These are phyloP conservation scores for Mohoua ochrocephala DNA, from an alignment of 2,113 vertebrate genomes.

Conservation along the genomic window DNA sequence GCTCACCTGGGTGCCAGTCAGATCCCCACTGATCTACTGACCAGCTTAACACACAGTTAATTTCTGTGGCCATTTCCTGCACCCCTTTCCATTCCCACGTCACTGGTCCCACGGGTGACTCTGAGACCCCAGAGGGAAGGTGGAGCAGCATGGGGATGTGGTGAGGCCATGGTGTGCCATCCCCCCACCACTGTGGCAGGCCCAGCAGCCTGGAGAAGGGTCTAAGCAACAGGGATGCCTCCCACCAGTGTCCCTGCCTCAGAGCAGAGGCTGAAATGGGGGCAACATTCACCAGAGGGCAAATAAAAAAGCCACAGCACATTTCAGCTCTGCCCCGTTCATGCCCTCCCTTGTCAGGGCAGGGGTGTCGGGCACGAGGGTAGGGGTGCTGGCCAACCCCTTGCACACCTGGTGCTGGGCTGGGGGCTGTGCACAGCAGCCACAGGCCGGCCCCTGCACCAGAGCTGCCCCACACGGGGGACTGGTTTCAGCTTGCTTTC, in stretches of 20 bases:
- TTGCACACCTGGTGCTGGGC: accelerated
- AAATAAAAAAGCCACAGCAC: not conserved
- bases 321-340: not conserved
- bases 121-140: not conserved
- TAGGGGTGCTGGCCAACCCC: not conserved
- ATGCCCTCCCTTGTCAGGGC: accelerated
- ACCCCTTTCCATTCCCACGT: accelerated
- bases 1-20: accelerated
- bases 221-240: not conserved
- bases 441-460: not conserved
- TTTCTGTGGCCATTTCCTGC: not conserved
- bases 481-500: not conserved
- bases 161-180: not conserved
- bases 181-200: accelerated
- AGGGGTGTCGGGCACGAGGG: accelerated
- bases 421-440: not conserved
- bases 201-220: not conserved
- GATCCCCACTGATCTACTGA: not conserved
- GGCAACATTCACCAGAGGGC: not conserved
- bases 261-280: not conserved
- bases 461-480: accelerated
- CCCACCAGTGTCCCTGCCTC: not conserved
- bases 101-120: not conserved
- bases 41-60: not conserved
- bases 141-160: not conserved